A percentile compares a stretch with the other conserved stretches of the same genome.
Conservation (phyloP, 2,888 invertebrate species). For the Cremastinae sp. region DNA sequence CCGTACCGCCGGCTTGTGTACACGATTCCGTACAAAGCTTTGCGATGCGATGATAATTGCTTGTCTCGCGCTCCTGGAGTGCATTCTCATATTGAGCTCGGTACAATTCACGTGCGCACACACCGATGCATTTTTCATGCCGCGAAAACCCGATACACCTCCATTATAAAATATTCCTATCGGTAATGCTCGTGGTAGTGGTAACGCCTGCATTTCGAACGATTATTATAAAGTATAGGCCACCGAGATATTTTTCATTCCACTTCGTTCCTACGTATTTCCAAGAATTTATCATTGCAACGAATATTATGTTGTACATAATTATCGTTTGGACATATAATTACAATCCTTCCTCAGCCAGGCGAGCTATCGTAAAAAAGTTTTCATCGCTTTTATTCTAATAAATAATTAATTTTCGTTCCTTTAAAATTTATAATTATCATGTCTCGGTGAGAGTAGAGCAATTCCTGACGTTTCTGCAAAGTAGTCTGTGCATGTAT, state of each 20-base stretch:
- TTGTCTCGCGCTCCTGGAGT: slow-evolving; percentile 43
- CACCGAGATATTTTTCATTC: slow-evolving; percentile 31
- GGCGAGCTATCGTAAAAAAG: no score
- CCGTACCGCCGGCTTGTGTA: slow-evolving; percentile 29
- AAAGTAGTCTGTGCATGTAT: no score
- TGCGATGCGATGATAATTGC: slow-evolving; percentile 49
- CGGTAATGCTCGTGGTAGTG: background rate
- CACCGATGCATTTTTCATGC: slow-evolving; percentile 12
- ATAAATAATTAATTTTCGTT: no score
- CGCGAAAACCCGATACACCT: no score
- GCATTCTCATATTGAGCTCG: slow-evolving; percentile 24
- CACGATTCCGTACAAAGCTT: slow-evolving; percentile 37
- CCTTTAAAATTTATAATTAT: no score
- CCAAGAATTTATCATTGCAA: slow-evolving; percentile 31
- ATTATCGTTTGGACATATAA: slow-evolving; percentile 17
- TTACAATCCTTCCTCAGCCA: no score
- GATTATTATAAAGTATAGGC: slow-evolving; percentile 13
- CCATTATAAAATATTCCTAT: slow-evolving; percentile 3
- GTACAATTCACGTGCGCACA: background rate
- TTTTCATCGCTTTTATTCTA: no score
- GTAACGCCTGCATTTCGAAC: slow-evolving; percentile 25
- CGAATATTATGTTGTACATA: slow-evolving; percentile 11
- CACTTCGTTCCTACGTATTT: slow-evolving; percentile 3
- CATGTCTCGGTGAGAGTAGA: no score
- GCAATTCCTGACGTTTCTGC: no score